Percentiles rank a stretch among this genome's conserved stretches.
phyloP scores from a whole-genome alignment of 2,888 invertebrate genomes.

The Ommatoiulus sabulosus region DNA sequence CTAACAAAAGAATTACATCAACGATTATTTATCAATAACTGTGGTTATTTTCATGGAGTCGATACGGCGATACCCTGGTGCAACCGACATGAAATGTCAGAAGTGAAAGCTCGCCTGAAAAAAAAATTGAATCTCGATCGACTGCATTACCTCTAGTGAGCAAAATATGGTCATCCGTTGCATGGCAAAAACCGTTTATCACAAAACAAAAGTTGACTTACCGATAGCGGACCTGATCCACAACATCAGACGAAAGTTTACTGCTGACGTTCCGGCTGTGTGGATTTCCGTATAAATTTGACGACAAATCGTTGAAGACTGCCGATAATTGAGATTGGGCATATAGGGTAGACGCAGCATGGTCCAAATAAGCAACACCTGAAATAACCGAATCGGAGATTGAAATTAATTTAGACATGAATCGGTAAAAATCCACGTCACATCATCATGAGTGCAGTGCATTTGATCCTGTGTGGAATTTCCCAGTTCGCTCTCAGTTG shows the following conservation, averaged over 20 bases:
- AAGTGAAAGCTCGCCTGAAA: background rate
- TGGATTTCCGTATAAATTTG: conserved; percentile 89
- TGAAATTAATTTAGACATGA: too few species aligned
- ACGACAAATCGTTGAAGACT: conserved; percentile 75
- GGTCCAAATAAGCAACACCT: conserved; percentile 79
- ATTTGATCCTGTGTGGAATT: too few species aligned
- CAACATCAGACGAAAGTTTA: conserved; percentile 81
- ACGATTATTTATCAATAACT: too few species aligned
- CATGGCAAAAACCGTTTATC: background rate
- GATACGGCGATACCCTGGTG: too few species aligned
- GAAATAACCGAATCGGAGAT: background rate
- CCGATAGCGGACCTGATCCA: conserved; percentile 86
- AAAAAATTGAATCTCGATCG: background rate
- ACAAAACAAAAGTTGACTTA: conserved; percentile 65
- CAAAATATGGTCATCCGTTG: too few species aligned
- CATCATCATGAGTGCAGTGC: too few species aligned
- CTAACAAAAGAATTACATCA: too few species aligned
- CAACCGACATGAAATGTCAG: too few species aligned
- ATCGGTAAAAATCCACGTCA: too few species aligned
- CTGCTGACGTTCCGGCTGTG: conserved; percentile 82
- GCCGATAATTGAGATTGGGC: conserved; percentile 79
- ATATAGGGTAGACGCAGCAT: conserved; percentile 88
- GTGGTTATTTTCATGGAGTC: too few species aligned
- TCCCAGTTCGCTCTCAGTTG: too few species aligned
- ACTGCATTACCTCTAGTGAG: too few species aligned